These are phyloP conservation scores for Campaea margaritaria DNA, from an alignment of 2,888 invertebrate species.

Conservation along the genomic window DNA sequence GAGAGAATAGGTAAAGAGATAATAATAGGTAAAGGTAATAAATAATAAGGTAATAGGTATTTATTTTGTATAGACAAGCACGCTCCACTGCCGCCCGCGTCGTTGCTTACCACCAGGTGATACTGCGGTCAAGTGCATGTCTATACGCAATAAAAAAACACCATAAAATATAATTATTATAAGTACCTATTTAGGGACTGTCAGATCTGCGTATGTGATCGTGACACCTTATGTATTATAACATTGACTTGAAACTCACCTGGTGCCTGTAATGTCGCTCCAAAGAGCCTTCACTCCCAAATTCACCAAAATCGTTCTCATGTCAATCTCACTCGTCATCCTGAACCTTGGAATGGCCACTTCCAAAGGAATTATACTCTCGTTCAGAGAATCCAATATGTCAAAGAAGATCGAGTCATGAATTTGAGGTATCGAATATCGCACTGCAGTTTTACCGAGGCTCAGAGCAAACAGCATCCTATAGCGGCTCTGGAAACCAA, in stretches of 20 bases:
- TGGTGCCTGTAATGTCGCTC: conserved; percentile 44
- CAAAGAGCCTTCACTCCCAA: conserved; percentile 45
- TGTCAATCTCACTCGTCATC: conserved; percentile 47
- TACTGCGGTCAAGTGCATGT: no score
- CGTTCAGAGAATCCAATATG: conserved; percentile 43
- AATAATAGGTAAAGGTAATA: no score
- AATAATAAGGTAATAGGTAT: no score
- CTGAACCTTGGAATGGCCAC: conserved; percentile 51
- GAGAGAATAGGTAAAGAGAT: no score
- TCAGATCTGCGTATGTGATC: no score
- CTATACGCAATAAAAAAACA: no score
- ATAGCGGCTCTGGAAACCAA: conserved; percentile 49
- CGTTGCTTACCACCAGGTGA: no score
- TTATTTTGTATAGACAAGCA: no score
- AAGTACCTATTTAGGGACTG: no score
- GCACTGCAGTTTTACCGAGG: conserved; percentile 29
- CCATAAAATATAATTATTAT: no score
- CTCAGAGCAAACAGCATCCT: conserved; percentile 46
- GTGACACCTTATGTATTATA: no score
- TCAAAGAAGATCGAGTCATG: conserved; percentile 44
- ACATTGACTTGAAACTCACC: conserved; percentile 39
- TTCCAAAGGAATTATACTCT: conserved; percentile 50
- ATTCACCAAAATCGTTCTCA: conserved; percentile 41
- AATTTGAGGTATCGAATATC: conserved; percentile 38
- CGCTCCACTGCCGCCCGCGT: no score